Conservation (phyloP, 2,888 invertebrate species). For the Diplolepis rosae region DNA sequence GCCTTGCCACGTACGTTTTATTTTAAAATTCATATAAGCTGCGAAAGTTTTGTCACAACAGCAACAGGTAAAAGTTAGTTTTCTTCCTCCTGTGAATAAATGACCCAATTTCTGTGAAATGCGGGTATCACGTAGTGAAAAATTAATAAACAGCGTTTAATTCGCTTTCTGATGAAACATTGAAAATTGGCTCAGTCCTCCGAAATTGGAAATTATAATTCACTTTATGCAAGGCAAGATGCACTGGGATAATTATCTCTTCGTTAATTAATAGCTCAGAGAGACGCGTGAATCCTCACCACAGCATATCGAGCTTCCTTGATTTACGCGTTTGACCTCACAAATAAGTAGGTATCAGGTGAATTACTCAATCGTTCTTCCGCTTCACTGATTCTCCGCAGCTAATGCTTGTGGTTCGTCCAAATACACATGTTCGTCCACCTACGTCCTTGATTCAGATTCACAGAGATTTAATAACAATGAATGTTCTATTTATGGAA, state of each 20-base stretch:
- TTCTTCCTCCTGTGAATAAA: too few relatives aligned
- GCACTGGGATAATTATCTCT: background rate
- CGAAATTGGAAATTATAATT: too few relatives aligned
- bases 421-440: background rate
- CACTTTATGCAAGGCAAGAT: too few relatives aligned
- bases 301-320: background rate
- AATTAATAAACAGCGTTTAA: too few relatives aligned
- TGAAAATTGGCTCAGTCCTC: too few relatives aligned
- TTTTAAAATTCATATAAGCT: too few relatives aligned
- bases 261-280: background rate
- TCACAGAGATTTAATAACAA: conserved; percentile 18
- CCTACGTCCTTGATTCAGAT: conserved; percentile 18
- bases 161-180: too few relatives aligned
- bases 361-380: conserved; percentile 28
- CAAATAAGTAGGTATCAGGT: conserved; percentile 16
- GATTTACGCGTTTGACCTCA: background rate
- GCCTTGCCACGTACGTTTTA: too few relatives aligned
- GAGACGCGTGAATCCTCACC: background rate
- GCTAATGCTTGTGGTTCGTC: conserved; percentile 4
- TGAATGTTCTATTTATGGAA: conserved; percentile 1
- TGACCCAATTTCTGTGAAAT: too few relatives aligned
- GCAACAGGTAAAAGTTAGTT: too few relatives aligned
- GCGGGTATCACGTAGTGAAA: too few relatives aligned
- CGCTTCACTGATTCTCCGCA: conserved; percentile 18
- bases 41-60: too few relatives aligned